phyloP scores from a whole-genome alignment of 2,888 invertebrate genomes.

The Campoplex nolae region DNA sequence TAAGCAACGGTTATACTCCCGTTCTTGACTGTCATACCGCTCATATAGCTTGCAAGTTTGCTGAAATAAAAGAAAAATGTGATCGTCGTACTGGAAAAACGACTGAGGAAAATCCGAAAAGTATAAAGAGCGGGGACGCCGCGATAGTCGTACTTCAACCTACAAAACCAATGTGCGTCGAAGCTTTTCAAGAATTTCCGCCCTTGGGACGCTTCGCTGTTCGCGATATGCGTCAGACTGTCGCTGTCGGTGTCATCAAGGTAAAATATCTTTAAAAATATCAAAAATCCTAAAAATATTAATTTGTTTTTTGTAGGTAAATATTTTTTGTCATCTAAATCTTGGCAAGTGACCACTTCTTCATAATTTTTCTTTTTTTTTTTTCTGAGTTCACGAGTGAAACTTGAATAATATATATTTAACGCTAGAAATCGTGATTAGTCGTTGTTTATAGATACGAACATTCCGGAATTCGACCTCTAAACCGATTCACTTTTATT shows the following conservation, averaged over 20 bases:
- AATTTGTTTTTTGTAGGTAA: neutral
- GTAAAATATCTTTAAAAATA: slow-evolving; percentile 75
- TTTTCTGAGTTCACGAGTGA: neutral
- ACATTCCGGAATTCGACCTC: too few relatives aligned
- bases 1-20: slow-evolving; percentile 99
- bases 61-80: slow-evolving; percentile 98
- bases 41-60: slow-evolving; percentile 99
- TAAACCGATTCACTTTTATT: too few relatives aligned
- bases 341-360: neutral
- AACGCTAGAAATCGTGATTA: neutral
- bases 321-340: neutral
- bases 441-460: too few relatives aligned
- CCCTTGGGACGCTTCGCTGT: slow-evolving; percentile 99
- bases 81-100: slow-evolving; percentile 99
- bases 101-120: slow-evolving; percentile 96
- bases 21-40: slow-evolving; percentile 99
- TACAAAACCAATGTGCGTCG: slow-evolving; percentile 99
- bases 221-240: slow-evolving; percentile 99
- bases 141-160: slow-evolving; percentile 98
- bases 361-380: too few relatives aligned
- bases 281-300: neutral
- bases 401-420: neutral
- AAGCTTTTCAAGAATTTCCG: slow-evolving; percentile 99
- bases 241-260: slow-evolving; percentile 99
- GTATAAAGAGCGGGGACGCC: slow-evolving; percentile 98